Evolutionary conservation across 1,140 invertebrate genomes (phyloP).

Genomic region (Halesus radiatus): DNA sequence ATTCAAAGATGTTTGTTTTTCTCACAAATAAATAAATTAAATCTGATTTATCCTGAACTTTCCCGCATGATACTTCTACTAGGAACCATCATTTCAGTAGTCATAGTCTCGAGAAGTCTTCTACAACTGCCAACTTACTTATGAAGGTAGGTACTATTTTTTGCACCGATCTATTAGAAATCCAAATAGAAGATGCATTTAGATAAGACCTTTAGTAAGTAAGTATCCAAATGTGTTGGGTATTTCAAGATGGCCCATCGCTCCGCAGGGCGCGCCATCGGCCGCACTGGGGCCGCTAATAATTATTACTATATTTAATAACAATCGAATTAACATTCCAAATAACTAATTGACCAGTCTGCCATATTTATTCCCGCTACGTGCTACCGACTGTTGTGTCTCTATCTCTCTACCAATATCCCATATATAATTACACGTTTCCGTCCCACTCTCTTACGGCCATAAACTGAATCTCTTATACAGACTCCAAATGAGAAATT

Average conservation of each 20-base stretch:
- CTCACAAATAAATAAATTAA: no score
- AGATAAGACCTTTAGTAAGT: no score
- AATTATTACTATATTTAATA: constrained; percentile 54
- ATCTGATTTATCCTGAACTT: no score
- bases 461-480: constrained; percentile 11
- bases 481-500: background rate
- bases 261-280: constrained; percentile 14
- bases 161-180: no score
- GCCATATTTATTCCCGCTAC: background rate
- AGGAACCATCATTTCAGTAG: no score
- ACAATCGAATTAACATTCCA: constrained; percentile 57
- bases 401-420: constrained; percentile 6
- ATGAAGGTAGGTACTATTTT: no score
- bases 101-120: no score
- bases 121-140: no score
- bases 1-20: no score
- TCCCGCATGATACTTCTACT: no score
- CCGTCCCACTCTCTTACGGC: background rate
- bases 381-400: constrained; percentile 35
- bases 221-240: no score
- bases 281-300: constrained; percentile 35
- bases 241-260: constrained; percentile 1
- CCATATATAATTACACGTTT: constrained; percentile 20
- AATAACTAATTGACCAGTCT: constrained; percentile 43
- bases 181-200: no score